Conservation (phyloP, 2,888 invertebrate genomes). For the Chymomyza fuscimana region DNA sequence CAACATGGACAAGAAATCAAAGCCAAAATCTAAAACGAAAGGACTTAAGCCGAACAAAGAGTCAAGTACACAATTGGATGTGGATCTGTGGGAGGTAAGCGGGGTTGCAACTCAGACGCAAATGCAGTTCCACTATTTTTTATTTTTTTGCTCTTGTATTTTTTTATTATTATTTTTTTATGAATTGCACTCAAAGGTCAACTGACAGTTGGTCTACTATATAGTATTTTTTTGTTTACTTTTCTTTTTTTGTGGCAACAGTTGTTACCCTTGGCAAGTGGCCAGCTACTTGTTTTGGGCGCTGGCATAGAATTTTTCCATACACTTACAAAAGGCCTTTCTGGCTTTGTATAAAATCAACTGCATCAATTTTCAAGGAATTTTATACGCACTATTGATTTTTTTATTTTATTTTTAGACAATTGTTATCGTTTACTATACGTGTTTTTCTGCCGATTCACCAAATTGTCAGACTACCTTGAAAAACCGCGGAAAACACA, state of each 20-base stretch:
- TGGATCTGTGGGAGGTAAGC: slow-evolving; percentile 79
- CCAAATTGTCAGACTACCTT: too few species aligned
- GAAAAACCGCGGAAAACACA: too few species aligned
- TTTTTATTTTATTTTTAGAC: too few species aligned
- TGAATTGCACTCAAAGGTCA: slow-evolving; percentile 80
- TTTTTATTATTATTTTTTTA: slow-evolving; percentile 16
- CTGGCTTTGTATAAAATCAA: neutral
- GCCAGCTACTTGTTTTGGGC: slow-evolving; percentile 25
- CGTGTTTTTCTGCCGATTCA: too few species aligned
- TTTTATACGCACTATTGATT: too few species aligned
- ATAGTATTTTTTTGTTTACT: neutral
- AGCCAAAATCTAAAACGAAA: slow-evolving; percentile 71
- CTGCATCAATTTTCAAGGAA: too few species aligned
- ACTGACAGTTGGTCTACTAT: slow-evolving; percentile 79
- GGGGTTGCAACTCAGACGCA: neutral
- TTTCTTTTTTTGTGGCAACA: slow-evolving; percentile 8
- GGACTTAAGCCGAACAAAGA: slow-evolving; percentile 74
- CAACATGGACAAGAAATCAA: slow-evolving; percentile 67
- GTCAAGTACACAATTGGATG: slow-evolving; percentile 76
- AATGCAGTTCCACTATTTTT: neutral
- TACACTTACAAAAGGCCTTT: neutral
- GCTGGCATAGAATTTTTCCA: neutral
- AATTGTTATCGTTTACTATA: too few species aligned
- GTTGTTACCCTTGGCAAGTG: slow-evolving; percentile 40
- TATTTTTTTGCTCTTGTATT: slow-evolving; percentile 1